phyloP scores from a whole-genome alignment of 30 jellyfish, hydroid and myxozoan species.

The Pelagia noctiluca region DNA sequence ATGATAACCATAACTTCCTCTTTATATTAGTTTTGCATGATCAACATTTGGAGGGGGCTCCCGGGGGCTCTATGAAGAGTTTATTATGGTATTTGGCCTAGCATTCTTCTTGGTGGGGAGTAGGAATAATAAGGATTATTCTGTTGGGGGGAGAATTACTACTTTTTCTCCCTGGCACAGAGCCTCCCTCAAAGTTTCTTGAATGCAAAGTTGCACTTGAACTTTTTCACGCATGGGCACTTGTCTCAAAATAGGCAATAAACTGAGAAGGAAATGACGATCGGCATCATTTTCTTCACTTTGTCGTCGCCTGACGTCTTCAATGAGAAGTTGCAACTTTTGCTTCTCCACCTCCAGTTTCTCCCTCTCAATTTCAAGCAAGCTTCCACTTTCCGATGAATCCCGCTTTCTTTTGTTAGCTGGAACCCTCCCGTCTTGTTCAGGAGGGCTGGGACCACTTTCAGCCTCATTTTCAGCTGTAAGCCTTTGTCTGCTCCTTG shows the following conservation, averaged over 20 bases:
- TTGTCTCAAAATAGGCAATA: slow-evolving; percentile 9
- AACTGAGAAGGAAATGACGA: slow-evolving; percentile 2
- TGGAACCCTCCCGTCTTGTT: no score
- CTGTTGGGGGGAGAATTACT: no score
- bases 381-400: neutral
- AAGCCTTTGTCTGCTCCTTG: no score
- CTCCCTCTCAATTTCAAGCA: slow-evolving; percentile 13
- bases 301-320: slow-evolving; percentile 17
- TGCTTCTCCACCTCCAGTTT: slow-evolving; percentile 32
- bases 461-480: no score
- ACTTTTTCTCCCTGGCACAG: neutral
- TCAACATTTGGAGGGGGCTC: no score
- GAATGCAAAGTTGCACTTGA: neutral
- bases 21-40: no score
- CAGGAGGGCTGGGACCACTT: no score
- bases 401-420: neutral
- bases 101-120: no score
- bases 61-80: no score
- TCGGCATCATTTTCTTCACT: slow-evolving; percentile 37
- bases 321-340: slow-evolving; percentile 7
- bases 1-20: no score
- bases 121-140: no score
- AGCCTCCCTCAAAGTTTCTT: slow-evolving; percentile 21
- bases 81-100: no score
- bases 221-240: slow-evolving; percentile 18